phyloP scores from a whole-genome alignment of 2,888 invertebrate genomes.

The Malthinus seriepunctatus region DNA sequence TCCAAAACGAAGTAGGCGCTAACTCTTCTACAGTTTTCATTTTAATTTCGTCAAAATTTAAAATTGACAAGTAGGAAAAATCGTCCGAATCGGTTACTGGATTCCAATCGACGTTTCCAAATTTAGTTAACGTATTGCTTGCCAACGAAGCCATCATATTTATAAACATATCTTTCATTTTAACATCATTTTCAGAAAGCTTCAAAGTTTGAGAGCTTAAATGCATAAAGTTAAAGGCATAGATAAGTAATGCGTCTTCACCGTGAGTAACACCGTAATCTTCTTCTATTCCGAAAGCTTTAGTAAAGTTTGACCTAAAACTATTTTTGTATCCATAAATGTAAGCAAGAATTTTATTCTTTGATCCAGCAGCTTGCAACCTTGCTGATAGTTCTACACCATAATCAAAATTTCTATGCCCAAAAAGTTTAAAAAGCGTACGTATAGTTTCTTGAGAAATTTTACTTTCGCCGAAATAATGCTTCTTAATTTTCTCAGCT shows the following conservation, averaged over 20 bases:
- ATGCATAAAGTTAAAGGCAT: neutral
- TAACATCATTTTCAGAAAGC: constrained; percentile 2
- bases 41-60: neutral
- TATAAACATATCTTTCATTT: constrained; percentile 12
- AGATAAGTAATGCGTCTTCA: constrained; percentile 6
- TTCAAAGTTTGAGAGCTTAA: neutral
- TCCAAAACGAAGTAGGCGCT: constrained; percentile 6
- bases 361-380: neutral
- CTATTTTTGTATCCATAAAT: neutral
- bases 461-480: constrained; percentile 39
- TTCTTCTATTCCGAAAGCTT: neutral
- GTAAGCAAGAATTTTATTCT: neutral
- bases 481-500: constrained; percentile 37
- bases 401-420: constrained; percentile 38
- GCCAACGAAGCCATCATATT: neutral
- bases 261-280: constrained; percentile 8
- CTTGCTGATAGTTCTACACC: constrained; percentile 2
- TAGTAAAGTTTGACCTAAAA: neutral
- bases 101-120: constrained; percentile 8
- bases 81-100: neutral
- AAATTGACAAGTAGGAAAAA: constrained; percentile 11
- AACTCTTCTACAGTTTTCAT: neutral
- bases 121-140: neutral
- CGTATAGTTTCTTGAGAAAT: constrained; percentile 35
- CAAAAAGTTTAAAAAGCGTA: no score